A percentile compares a stretch with the other conserved stretches of the same genome.
Conservation (phyloP, 2,888 invertebrate species). For the Tubulanus polymorphus region DNA sequence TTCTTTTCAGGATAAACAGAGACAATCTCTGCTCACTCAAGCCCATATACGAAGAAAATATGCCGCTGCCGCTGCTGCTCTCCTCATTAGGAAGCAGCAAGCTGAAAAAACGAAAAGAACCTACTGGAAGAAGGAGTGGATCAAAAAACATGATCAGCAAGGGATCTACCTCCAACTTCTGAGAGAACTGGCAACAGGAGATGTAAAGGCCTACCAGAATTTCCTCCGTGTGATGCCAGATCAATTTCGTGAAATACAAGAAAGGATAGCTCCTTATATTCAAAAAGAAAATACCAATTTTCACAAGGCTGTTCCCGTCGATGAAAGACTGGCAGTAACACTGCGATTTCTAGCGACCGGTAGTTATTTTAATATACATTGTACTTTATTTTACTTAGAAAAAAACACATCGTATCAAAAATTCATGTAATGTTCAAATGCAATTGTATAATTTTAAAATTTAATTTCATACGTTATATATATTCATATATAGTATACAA, state of each 20-base stretch:
- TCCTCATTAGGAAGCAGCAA: background rate
- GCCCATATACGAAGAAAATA: background rate
- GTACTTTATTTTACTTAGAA: too few relatives aligned
- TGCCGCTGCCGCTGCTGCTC: background rate
- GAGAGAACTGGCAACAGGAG: background rate
- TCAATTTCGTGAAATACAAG: slow-evolving; percentile 8
- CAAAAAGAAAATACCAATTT: slow-evolving; percentile 8
- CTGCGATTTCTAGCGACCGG: background rate
- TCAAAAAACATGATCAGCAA: background rate
- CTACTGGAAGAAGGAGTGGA: background rate
- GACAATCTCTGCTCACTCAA: too few relatives aligned
- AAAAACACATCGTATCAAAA: too few relatives aligned
- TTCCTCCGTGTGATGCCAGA: slow-evolving; percentile 9
- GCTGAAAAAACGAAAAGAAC: background rate
- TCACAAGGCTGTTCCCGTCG: slow-evolving; percentile 11
- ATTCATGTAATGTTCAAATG: too few relatives aligned
- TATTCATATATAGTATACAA: too few relatives aligned
- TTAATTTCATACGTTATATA: too few relatives aligned
- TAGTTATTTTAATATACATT: background rate
- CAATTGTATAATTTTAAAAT: too few relatives aligned
- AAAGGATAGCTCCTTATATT: slow-evolving; percentile 8
- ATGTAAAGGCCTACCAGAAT: slow-evolving; percentile 2
- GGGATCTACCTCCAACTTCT: background rate
- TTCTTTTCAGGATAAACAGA: too few relatives aligned
- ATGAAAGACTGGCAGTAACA: slow-evolving; percentile 16